Evolutionary conservation across 2,797 vertebrate genomes (phyloP).

Genomic region (Anguilla megastoma): DNA sequence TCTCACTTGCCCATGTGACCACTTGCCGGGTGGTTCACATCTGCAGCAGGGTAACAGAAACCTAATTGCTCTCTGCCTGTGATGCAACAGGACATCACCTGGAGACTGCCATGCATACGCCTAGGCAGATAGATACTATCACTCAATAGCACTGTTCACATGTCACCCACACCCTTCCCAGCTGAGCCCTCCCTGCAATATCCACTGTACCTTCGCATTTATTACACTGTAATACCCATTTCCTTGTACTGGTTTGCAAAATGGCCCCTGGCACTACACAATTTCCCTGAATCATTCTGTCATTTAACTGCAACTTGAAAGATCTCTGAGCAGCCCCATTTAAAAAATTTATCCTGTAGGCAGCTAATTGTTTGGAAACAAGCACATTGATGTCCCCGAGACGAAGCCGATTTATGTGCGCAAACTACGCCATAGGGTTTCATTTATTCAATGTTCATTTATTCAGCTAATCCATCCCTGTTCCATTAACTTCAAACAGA

Average conservation of each 20-base stretch:
- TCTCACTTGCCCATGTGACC: neutral
- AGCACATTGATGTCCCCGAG: slow-evolving; percentile 8
- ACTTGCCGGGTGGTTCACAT: neutral
- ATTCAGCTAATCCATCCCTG: neutral
- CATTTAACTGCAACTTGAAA: neutral
- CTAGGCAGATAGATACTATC: neutral
- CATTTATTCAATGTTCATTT: slow-evolving; percentile 12
- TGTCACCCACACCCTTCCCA: neutral
- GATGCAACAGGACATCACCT: neutral
- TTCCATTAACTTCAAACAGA: slow-evolving; percentile 12
- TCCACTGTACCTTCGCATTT: neutral
- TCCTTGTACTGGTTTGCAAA: slow-evolving; percentile 4
- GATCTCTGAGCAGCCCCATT: neutral
- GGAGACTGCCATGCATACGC: neutral
- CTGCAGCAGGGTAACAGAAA: neutral
- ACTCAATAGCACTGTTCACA: neutral
- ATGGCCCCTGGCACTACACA: neutral
- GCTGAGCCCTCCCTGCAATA: neutral
- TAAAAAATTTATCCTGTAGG: neutral
- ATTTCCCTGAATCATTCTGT: neutral
- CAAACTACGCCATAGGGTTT: neutral
- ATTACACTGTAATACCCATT: neutral
- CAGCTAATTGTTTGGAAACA: slow-evolving; percentile 11
- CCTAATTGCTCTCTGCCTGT: neutral
- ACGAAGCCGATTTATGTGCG: neutral